Base-by-base conservation (phyloP, 2,113 vertebrate species). In the Tenrec ecaudatus region DNA sequence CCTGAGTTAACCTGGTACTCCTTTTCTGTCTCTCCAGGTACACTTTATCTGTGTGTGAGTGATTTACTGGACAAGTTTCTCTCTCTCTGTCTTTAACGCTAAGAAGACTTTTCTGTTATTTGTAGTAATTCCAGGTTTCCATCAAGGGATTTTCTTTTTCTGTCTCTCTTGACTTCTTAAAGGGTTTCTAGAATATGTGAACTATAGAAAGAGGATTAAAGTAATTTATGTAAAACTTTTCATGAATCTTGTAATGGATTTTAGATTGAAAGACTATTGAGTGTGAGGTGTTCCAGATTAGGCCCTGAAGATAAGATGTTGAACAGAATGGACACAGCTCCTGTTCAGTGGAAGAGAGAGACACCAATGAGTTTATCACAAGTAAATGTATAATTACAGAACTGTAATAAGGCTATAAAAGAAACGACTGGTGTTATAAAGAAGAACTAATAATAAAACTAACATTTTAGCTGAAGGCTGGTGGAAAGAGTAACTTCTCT, bases 321-420 rank as follows among this genome's bases (percentile, higher is more conserved):
- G 79, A 78, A 86, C 25, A 77, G 31, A 81, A n/a, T 57, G 57
- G 17, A 86, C 69, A 66, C 11, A 78, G 25, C 62, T 95, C 53
- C 83, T 84, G 1, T 33, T n/a, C 64, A 82, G n/a, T 69, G 20
- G n/a, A 94, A 81, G 22, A 89, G 82, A 94, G 58, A 80, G 68
- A 80, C 83, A 43, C 0, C 33, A 75, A 17, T 87, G 60, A 71
- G 73, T 84, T 88, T 47, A 60, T 58, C 53, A 88, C 57, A 91
- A 71, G 14, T 64, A 88, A 87, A 47, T 92, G 33, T 9, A 60
- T 73, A 10, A 81, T 66, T 83, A 86, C 43, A 7, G 78, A 64
- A 68, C 66, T 57, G 27, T 82, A 15, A 0, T 80, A 68, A 88
- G 29, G 2, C 43, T 85, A 1, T 82, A 60, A 86, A 53, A 19